phyloP scores from a whole-genome alignment of 2,888 invertebrate genomes.

The Pandemis cinnamomeana region DNA sequence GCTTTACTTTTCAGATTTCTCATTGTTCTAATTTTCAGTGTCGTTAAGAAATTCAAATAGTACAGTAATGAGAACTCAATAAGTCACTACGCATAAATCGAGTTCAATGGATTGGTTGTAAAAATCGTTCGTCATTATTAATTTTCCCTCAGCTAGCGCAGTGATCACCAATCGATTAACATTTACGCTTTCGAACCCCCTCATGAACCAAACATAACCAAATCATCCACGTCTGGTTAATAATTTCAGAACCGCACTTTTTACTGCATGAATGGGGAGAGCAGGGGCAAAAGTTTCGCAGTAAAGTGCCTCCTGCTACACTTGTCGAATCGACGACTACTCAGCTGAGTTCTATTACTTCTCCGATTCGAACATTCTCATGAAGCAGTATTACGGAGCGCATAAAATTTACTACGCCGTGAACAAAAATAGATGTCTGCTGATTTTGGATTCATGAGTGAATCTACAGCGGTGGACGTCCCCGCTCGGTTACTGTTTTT shows the following conservation, averaged over 20 bases:
- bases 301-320: slow-evolving; percentile 49
- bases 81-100: background rate
- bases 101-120: background rate
- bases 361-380: slow-evolving; percentile 47
- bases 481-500: slow-evolving; percentile 31
- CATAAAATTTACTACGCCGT: slow-evolving; percentile 56
- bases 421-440: slow-evolving; percentile 54
- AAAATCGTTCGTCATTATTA: background rate
- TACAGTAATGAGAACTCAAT: background rate
- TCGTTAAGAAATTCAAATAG: too few relatives aligned
- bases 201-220: slow-evolving; percentile 26
- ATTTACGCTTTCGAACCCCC: slow-evolving; percentile 7
- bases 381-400: slow-evolving; percentile 55
- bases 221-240: slow-evolving; percentile 47
- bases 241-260: slow-evolving; percentile 48
- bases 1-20: too few relatives aligned
- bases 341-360: slow-evolving; percentile 49
- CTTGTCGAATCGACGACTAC: slow-evolving; percentile 54
- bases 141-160: background rate
- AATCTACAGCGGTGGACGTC: slow-evolving; percentile 16
- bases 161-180: background rate
- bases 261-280: slow-evolving; percentile 48
- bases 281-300: slow-evolving; percentile 50
- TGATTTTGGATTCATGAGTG: slow-evolving; percentile 49
- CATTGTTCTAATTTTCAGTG: too few relatives aligned